These are phyloP conservation scores for Trochalopteron elliotii DNA, from an alignment of 2,113 vertebrate genomes.

Conservation along the genomic window DNA sequence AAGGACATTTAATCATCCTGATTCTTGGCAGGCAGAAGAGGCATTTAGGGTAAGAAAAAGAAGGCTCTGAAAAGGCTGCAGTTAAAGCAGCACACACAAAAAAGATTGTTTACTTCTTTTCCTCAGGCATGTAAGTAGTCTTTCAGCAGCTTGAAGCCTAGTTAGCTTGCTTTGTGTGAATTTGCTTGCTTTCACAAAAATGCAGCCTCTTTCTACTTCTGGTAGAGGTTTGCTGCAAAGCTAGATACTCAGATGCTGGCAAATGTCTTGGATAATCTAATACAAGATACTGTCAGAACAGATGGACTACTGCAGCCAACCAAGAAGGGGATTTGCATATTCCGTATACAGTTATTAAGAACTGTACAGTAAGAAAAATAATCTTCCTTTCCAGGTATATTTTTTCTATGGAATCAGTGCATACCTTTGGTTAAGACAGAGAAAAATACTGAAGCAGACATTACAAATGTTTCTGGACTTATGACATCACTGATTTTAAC, in stretches of 20 bases:
- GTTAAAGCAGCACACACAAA: constrained; percentile 18
- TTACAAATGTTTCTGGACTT: not conserved
- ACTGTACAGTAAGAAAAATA: not conserved
- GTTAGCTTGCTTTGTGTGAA: constrained; percentile 16
- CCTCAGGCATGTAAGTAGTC: not conserved
- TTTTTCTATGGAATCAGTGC: not conserved
- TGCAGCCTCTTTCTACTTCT: not conserved
- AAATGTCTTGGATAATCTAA: constrained; percentile 31
- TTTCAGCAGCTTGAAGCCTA: constrained; percentile 26
- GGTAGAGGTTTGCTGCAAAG: not conserved
- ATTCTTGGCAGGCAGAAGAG: constrained; percentile 38
- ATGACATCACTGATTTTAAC: not conserved
- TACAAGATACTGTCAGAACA: constrained; percentile 16
- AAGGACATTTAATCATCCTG: constrained; percentile 29
- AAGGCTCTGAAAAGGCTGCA: constrained; percentile 3
- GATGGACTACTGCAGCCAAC: constrained; percentile 12
- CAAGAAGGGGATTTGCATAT: constrained; percentile 24
- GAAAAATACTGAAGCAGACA: not conserved
- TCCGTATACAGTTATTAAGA: not conserved
- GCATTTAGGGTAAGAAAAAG: constrained; percentile 17
- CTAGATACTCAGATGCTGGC: not conserved
- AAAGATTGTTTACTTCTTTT: constrained; percentile 32
- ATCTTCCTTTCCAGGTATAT: not conserved
- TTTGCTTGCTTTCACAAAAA: constrained; percentile 18
- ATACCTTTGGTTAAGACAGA: not conserved